Conservation (phyloP, 2,113 vertebrate genomes). For the Macrotus californicus region DNA sequence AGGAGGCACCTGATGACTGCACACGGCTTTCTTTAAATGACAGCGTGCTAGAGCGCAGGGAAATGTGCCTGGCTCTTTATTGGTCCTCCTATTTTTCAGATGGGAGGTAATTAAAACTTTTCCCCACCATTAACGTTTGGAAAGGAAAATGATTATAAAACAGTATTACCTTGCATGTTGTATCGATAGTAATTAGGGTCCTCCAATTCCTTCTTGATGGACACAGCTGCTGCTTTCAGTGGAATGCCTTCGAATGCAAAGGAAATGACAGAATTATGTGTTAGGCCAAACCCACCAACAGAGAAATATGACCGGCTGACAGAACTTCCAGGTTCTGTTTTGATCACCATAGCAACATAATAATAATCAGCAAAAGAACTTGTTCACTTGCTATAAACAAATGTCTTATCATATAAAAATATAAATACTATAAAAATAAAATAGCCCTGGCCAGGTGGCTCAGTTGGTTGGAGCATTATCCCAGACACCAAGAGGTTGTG, state of each 20-base stretch:
- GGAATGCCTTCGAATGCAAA: conserved; percentile 65
- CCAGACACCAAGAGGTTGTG: no score
- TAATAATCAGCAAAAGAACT: not conserved
- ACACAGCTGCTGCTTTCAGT: conserved; percentile 49
- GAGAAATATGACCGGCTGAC: not conserved
- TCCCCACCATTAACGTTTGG: not conserved
- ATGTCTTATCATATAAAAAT: not conserved
- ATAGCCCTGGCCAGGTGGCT: no score
- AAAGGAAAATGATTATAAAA: not conserved
- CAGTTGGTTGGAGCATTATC: no score
- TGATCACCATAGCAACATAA: not conserved
- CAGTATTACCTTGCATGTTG: conserved; percentile 73
- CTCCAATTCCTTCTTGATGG: conserved; percentile 80
- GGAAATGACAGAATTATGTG: not conserved
- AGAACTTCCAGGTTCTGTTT: not conserved
- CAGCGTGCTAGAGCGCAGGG: not conserved
- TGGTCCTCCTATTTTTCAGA: not conserved
- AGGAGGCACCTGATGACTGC: not conserved
- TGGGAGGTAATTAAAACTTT: not conserved
- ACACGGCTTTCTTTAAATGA: not conserved
- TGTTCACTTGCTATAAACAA: not conserved
- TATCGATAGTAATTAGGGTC: conserved; percentile 75
- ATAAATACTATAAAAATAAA: not conserved
- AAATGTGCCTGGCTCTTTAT: not conserved
- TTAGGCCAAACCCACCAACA: not conserved